phyloP scores from a whole-genome alignment of 2,113 vertebrate species.

The Petaurus breviceps region DNA sequence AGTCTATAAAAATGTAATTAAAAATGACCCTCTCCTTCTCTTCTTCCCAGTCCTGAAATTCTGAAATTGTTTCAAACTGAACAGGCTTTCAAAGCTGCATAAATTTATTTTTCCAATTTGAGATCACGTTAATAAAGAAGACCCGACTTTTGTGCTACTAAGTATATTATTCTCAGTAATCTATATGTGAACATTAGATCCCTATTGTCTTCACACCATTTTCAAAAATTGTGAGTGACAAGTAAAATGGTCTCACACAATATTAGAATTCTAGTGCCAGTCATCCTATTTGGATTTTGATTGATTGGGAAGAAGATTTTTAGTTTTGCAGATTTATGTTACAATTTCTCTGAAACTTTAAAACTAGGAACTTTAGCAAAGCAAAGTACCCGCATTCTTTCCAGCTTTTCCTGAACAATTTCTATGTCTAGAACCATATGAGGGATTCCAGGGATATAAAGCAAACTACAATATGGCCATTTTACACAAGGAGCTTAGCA shows the following conservation, averaged over 20 bases:
- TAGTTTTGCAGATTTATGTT: conserved; percentile 54
- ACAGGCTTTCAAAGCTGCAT: neutral
- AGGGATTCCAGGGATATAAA: neutral
- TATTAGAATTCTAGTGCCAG: conserved; percentile 54
- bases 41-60: neutral
- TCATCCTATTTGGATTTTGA: conserved; percentile 51
- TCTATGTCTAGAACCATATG: neutral
- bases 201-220: conserved; percentile 18
- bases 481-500: neutral
- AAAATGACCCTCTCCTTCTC: neutral
- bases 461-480: neutral
- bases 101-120: neutral
- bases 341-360: conserved; percentile 57
- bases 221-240: conserved; percentile 48
- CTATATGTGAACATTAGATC: conserved; percentile 11
- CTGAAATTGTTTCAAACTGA: neutral
- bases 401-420: neutral
- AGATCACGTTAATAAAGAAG: neutral
- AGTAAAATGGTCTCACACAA: conserved; percentile 40
- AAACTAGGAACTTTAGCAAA: conserved; percentile 55
- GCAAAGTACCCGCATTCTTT: conserved; percentile 41
- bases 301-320: conserved; percentile 46
- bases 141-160: neutral
- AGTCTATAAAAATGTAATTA: neutral
- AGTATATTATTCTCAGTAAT: neutral